These are phyloP conservation scores for Dendrocincla fuliginosa DNA, from an alignment of 2,797 vertebrate species.

Conservation along the genomic window DNA sequence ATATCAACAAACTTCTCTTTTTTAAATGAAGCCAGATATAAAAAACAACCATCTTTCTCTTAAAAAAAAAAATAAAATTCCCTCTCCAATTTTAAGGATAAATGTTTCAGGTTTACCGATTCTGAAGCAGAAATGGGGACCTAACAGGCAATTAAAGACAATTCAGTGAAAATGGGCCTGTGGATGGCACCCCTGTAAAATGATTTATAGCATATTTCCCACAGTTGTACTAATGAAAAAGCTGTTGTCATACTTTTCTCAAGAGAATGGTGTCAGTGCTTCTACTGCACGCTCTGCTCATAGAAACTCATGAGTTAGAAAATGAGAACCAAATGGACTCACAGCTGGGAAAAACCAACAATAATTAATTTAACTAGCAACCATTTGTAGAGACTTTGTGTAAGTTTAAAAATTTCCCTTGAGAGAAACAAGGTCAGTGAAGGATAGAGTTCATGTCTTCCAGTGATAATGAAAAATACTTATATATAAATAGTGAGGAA, in stretches of 20 bases:
- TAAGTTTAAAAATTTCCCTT: constrained; percentile 73
- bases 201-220: constrained; percentile 75
- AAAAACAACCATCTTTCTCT: neutral
- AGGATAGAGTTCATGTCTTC: constrained; percentile 52
- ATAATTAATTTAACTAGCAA: constrained; percentile 78
- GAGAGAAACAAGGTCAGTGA: constrained; percentile 73
- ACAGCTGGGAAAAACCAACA: constrained; percentile 77
- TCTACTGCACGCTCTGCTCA: constrained; percentile 52
- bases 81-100: neutral
- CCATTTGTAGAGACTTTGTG: constrained; percentile 63
- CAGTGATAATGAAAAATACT: constrained; percentile 57
- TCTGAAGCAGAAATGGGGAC: constrained; percentile 7
- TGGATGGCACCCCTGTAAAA: constrained; percentile 57
- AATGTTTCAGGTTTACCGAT: constrained; percentile 28
- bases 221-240: constrained; percentile 76
- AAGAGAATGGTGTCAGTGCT: constrained; percentile 57
- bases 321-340: constrained; percentile 80
- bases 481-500: constrained; percentile 17
- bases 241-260: constrained; percentile 74
- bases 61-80: neutral
- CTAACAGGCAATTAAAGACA: constrained; percentile 54
- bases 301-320: constrained; percentile 73
- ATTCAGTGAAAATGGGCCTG: constrained; percentile 40
- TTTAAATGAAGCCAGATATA: neutral
- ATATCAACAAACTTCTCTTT: neutral